These are phyloP conservation scores for Dermolepida albohirtum DNA, from an alignment of 2,888 invertebrate species.

Conservation along the genomic window DNA sequence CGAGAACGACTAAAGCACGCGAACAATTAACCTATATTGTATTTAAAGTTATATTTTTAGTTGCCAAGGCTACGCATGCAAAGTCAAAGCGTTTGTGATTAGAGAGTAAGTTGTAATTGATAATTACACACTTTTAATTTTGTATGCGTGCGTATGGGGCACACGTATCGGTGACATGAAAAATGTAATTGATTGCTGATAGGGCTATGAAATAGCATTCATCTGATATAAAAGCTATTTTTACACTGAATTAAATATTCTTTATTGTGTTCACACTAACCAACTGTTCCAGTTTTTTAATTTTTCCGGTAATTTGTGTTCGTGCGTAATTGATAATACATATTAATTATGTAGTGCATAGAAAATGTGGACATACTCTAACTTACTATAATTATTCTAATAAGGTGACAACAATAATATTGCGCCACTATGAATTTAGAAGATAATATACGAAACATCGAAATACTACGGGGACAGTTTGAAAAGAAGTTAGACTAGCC, in stretches of 20 bases:
- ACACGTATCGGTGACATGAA: constrained; percentile 31
- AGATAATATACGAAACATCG: too few relatives aligned
- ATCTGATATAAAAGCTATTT: constrained; percentile 15
- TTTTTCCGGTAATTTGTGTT: constrained; percentile 1
- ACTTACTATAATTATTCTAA: too few relatives aligned
- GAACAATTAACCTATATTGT: constrained; percentile 9
- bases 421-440: too few relatives aligned
- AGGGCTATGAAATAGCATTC: constrained; percentile 1
- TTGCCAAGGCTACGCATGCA: constrained; percentile 41
- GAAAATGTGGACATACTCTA: too few relatives aligned
- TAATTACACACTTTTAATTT: constrained; percentile 43
- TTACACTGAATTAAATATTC: constrained; percentile 18
- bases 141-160: constrained; percentile 29
- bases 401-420: too few relatives aligned
- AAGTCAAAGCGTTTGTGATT: constrained; percentile 32
- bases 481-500: too few relatives aligned
- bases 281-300: constrained; percentile 3
- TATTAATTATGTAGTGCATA: background rate
- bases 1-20: constrained; percentile 10
- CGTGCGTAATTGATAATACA: background rate
- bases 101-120: constrained; percentile 41
- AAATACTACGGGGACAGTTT: too few relatives aligned
- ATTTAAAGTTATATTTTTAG: constrained; percentile 26
- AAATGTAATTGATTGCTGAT: constrained; percentile 41
- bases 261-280: constrained; percentile 9